Conservation (phyloP, 2,797 vertebrate species). For the Channallabes apus region DNA sequence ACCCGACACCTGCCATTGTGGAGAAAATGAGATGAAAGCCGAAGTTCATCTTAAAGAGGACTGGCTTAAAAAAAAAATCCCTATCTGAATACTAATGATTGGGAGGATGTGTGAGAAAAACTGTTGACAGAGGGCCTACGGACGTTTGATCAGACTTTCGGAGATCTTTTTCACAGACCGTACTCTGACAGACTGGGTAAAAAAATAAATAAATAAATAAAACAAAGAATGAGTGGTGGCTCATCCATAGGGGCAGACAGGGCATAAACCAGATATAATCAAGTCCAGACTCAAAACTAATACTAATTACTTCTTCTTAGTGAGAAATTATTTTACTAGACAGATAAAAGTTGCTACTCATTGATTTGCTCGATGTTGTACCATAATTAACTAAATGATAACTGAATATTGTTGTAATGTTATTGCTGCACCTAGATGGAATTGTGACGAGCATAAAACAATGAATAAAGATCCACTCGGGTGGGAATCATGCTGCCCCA, state of each 20-base stretch:
- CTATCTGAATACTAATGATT: constrained; percentile 66
- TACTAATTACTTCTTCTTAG: not conserved
- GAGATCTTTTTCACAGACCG: not conserved
- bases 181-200: not conserved
- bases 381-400: not conserved
- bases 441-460: not conserved
- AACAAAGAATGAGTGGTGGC: not conserved
- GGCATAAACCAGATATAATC: not conserved
- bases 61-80: constrained; percentile 27
- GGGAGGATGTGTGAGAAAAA: constrained; percentile 51
- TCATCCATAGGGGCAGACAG: not conserved
- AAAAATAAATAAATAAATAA: not conserved
- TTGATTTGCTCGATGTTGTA: not conserved
- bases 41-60: constrained; percentile 60
- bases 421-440: not conserved
- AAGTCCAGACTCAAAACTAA: not conserved
- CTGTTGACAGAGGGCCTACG: constrained; percentile 48
- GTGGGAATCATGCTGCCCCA: not conserved
- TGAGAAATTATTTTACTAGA: not conserved
- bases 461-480: not conserved
- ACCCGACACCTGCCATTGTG: constrained; percentile 57
- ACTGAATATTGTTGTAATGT: too few species aligned
- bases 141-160: not conserved
- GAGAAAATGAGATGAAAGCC: constrained; percentile 63
- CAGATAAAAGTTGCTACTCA: not conserved